phyloP scores from a whole-genome alignment of 1,140 invertebrate species.

The Archegozetes longisetosus region DNA sequence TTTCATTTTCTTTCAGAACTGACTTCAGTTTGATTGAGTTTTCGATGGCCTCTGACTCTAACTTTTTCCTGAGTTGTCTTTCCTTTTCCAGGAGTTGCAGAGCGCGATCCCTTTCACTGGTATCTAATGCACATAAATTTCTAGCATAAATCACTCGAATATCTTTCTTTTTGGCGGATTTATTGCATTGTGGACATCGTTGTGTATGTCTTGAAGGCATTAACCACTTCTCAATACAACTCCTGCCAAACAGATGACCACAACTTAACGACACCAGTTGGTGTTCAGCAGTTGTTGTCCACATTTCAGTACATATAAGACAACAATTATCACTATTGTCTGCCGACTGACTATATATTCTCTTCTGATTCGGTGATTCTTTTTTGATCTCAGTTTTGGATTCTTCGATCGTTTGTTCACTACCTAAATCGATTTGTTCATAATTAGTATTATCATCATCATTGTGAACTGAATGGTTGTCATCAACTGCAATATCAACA shows the following conservation, averaged over 20 bases:
- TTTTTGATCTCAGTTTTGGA: neutral
- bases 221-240: constrained; percentile 68
- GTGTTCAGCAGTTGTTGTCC: constrained; percentile 70
- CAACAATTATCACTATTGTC: constrained; percentile 32
- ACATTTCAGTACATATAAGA: constrained; percentile 68
- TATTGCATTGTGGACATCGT: constrained; percentile 74
- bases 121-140: constrained; percentile 43
- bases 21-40: neutral
- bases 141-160: constrained; percentile 52
- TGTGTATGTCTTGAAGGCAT: constrained; percentile 21
- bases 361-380: neutral
- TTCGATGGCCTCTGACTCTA: neutral
- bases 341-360: neutral
- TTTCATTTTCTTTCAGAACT: constrained; percentile 21
- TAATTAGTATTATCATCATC: neutral
- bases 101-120: constrained; percentile 41
- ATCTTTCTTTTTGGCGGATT: constrained; percentile 50
- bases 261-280: constrained; percentile 62
- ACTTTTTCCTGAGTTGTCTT: constrained; percentile 26
- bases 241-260: constrained; percentile 74
- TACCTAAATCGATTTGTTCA: neutral
- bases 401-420: neutral
- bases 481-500: neutral
- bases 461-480: neutral
- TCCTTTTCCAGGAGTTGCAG: constrained; percentile 36